Conservation (phyloP, 2,113 vertebrate species). For the Lepus europaeus region DNA sequence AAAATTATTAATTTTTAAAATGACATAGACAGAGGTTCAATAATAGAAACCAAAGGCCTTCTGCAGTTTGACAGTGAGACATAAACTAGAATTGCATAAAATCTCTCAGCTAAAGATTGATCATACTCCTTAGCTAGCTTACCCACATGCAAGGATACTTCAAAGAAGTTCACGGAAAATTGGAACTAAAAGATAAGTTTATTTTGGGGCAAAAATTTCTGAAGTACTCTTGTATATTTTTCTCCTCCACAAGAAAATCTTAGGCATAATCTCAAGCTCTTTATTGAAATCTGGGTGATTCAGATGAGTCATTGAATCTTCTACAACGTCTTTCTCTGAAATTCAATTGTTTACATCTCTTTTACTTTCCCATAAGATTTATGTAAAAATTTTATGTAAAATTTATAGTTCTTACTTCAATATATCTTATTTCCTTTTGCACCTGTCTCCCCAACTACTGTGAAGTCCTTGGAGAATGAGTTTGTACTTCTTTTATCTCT, state of each 20-base stretch:
- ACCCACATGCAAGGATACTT: neutral
- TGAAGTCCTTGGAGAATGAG: neutral
- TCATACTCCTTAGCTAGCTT: neutral
- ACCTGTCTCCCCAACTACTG: neutral
- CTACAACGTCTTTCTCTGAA: neutral
- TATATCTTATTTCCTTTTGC: neutral
- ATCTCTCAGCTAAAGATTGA: neutral
- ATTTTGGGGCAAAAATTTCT: too few species aligned
- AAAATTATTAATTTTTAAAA: slow-evolving; percentile 1
- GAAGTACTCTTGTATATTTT: neutral
- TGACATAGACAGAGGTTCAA: neutral
- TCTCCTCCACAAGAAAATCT: neutral
- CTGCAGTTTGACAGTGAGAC: neutral
- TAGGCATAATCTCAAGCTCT: neutral
- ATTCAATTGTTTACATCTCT: neutral
- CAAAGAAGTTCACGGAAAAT: too few species aligned
- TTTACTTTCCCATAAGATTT: neutral
- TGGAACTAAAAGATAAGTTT: too few species aligned
- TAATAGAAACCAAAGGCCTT: neutral
- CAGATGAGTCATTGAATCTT: neutral
- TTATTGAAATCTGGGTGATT: neutral
- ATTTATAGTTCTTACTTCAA: neutral
- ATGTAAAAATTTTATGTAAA: neutral
- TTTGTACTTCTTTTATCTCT: neutral
- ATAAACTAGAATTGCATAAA: neutral